Evolutionary conservation across 2,113 vertebrate species (phyloP), one percentile per base, ranked within the genome.

Genomic region (Calonectris borealis): DNA sequence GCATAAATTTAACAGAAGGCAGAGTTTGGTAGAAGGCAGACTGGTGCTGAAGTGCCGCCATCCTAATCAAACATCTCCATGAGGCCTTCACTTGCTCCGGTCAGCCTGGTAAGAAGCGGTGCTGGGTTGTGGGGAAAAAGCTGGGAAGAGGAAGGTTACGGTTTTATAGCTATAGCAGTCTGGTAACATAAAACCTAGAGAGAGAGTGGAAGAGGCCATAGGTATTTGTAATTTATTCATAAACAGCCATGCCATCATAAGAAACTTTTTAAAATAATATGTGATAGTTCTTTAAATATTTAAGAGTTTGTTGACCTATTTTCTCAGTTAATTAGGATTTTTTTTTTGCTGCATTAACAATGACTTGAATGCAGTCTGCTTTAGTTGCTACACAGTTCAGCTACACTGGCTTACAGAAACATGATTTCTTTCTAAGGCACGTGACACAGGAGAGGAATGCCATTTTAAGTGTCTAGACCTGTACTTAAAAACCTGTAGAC

Each of bases 281-380:
- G 81, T 96, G 95, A 97, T 95, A 91, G 94, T 94, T 96, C 81
- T 96, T 98, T 97, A 97, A 98, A 98, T 97, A 97, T 98, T 97
- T 97, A 97, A 91, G 89, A 87, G 27, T 83, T 98, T 96, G 94
- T 94, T 98, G 98, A 97, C 97, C 97, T 97, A 94, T 96, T 97
- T 98, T 97, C 94, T 88, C 89, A 86, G 96, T 96, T 97, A 97
- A 98, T 98, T 98, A 97, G 94, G 85, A 83, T 84, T 92, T 96
- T 95, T 38, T 38, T 95, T 77, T 71, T 65, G 91, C 81, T 96
- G 95, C 93, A 92, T 96, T 93, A 93, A 86, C 95, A 96, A 90
- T 76, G 83, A 88, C 93, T 98, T 95, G 78, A 97, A 86, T 95
- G 90, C 70, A 91, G 90, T 93, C 86, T 95, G 89, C 77, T 87